phyloP scores from a whole-genome alignment of 2,888 invertebrate genomes.

The Meiosimyza decipiens region DNA sequence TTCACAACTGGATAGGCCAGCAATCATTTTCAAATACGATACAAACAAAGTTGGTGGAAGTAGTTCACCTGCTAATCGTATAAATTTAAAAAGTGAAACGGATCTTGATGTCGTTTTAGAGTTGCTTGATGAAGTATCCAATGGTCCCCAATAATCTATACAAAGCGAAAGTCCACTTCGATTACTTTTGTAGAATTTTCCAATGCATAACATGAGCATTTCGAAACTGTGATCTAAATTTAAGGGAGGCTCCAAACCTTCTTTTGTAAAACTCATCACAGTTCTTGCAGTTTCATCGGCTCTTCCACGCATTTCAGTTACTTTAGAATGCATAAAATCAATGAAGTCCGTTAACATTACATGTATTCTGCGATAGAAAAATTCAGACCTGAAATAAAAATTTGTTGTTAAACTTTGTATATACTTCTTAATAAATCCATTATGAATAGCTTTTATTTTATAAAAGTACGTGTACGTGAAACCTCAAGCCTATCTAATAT shows the following conservation, averaged over 20 bases:
- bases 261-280: constrained; percentile 78
- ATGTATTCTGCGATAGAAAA: constrained; percentile 86
- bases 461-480: too few species aligned
- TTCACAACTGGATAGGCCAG: constrained; percentile 80
- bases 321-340: constrained; percentile 89
- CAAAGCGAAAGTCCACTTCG: constrained; percentile 76
- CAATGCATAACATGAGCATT: constrained; percentile 82
- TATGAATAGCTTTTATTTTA: too few species aligned
- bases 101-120: constrained; percentile 71
- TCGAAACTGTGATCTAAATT: constrained; percentile 84
- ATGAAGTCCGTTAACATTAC: constrained; percentile 91
- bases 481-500: too few species aligned
- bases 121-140: constrained; percentile 53
- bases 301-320: constrained; percentile 82
- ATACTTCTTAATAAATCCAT: too few species aligned
- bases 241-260: constrained; percentile 80
- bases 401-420: too few species aligned
- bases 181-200: constrained; percentile 82
- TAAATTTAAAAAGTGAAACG: constrained; percentile 89
- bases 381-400: constrained; percentile 73
- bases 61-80: constrained; percentile 87
- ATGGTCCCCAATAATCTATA: constrained; percentile 81
- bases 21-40: constrained; percentile 87
- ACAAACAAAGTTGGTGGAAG: constrained; percentile 86
- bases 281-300: constrained; percentile 91